Percentiles rank a stretch among this genome's conserved stretches.
These are phyloP conservation scores for Neotragus pygmaeus DNA, from an alignment of 2,113 vertebrate species.

Conservation along the genomic window DNA sequence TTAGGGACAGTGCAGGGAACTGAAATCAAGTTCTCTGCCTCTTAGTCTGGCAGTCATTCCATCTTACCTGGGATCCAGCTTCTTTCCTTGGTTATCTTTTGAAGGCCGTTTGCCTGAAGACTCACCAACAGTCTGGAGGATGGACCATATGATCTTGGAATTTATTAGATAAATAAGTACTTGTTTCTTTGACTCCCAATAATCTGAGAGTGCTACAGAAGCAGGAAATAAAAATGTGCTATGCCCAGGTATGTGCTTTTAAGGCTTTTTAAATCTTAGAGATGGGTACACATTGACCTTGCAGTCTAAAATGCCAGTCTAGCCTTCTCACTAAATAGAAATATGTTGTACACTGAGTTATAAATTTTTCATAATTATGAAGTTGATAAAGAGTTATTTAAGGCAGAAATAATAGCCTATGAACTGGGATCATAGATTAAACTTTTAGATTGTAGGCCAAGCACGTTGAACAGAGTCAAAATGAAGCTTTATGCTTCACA, in stretches of 20 bases:
- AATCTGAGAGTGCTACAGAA: neutral
- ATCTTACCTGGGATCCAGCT: neutral
- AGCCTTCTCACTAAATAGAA: neutral
- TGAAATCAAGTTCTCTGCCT: neutral
- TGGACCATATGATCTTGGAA: fast-evolving
- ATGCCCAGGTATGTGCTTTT: neutral
- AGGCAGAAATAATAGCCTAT: neutral
- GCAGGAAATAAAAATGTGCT: neutral
- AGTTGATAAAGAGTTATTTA: neutral
- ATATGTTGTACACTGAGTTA: neutral
- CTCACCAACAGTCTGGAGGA: neutral
- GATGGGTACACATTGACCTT: neutral
- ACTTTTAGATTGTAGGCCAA: neutral
- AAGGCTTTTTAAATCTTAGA: neutral
- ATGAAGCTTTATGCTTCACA: neutral
- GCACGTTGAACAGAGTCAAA: neutral
- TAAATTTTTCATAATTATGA: neutral
- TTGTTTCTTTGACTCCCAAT: neutral
- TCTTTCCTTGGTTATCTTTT: neutral
- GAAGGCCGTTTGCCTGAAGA: fast-evolving
- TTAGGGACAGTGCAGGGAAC: neutral
- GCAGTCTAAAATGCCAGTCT: neutral
- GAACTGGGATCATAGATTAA: neutral
- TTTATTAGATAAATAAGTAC: neutral
- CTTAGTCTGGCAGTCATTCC: neutral